phyloP scores from a whole-genome alignment of 2,888 invertebrate species.

The Clivina fossor region DNA sequence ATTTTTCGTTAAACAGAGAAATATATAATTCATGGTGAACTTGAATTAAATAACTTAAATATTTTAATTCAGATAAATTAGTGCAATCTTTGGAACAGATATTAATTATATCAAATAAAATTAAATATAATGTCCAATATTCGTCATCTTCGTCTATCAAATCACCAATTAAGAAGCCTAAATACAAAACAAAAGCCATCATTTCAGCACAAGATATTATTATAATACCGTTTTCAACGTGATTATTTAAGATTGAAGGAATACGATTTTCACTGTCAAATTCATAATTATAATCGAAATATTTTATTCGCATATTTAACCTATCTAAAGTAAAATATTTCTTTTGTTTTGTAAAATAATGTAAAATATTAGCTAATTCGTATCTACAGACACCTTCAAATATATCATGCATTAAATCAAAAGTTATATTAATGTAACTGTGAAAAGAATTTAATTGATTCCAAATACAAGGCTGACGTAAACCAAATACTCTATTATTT shows the following conservation, averaged over 20 bases:
- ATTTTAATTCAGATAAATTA: background rate
- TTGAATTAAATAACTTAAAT: conserved; percentile 25
- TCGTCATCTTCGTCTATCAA: conserved; percentile 17
- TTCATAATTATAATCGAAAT: conserved; percentile 23
- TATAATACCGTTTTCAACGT: conserved; percentile 14
- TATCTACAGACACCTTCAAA: conserved; percentile 27
- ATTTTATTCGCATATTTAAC: conserved; percentile 29
- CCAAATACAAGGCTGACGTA: conserved; percentile 25
- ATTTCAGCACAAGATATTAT: conserved; percentile 31
- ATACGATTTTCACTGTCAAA: conserved; percentile 27
- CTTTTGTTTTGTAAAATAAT: conserved; percentile 9
- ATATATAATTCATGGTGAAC: conserved; percentile 32
- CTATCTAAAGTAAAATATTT: conserved; percentile 16
- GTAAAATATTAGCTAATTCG: conserved; percentile 23
- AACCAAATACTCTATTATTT: conserved; percentile 7
- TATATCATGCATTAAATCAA: conserved; percentile 30
- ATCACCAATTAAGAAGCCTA: conserved; percentile 27
- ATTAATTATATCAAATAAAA: conserved; percentile 12
- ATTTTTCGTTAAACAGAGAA: conserved; percentile 18
- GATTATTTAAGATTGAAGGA: conserved; percentile 7
- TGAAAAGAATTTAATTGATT: conserved; percentile 27
- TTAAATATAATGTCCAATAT: conserved; percentile 23
- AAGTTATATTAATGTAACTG: conserved; percentile 15
- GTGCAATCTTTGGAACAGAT: conserved; percentile 12
- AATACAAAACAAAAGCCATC: conserved; percentile 29